phyloP scores from a whole-genome alignment of 2,113 vertebrate genomes.

The Apteryx mantelli region DNA sequence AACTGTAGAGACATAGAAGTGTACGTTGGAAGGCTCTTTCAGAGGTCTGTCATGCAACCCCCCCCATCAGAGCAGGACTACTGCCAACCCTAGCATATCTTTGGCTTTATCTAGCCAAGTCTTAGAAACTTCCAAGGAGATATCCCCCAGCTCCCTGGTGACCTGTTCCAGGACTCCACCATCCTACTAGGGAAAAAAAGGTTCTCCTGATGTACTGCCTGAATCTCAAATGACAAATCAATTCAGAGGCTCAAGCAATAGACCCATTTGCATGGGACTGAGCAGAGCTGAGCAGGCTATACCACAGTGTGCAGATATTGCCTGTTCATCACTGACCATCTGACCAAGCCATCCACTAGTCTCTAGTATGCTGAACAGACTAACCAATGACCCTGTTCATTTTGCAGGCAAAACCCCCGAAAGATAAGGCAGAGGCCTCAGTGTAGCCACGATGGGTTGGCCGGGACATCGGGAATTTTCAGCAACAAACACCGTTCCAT shows the following conservation, averaged over 20 bases:
- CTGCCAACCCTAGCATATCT: neutral
- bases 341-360: neutral
- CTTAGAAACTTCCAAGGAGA: neutral
- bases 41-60: neutral
- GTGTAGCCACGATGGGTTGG: neutral
- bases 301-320: no score
- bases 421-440: neutral
- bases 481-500: neutral
- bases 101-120: neutral
- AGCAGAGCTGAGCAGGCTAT: neutral
- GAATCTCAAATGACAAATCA: accelerated
- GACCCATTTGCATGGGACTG: neutral
- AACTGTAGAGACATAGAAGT: neutral
- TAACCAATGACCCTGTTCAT: neutral
- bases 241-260: neutral
- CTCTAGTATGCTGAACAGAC: neutral
- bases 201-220: neutral
- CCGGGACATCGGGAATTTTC: accelerated
- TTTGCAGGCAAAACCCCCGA: constrained; percentile 63
- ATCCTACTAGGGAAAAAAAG: accelerated
- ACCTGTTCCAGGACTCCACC: neutral
- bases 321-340: neutral
- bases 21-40: neutral
- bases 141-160: neutral
- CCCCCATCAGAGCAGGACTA: neutral